Evolutionary conservation across 2,888 invertebrate species (phyloP).

Genomic region (Drosophila ezoana): DNA sequence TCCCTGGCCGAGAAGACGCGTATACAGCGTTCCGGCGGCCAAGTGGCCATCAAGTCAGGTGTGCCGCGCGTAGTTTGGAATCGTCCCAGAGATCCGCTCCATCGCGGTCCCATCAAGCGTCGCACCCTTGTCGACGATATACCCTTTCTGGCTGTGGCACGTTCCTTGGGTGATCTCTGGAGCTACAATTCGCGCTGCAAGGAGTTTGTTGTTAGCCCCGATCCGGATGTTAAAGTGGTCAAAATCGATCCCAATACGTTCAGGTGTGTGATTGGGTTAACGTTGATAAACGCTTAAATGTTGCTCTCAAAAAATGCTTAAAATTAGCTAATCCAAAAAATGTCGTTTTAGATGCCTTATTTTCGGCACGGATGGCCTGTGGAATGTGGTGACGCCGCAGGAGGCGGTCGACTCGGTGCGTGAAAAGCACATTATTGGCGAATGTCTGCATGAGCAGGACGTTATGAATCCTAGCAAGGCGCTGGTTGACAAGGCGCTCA

Average conservation of each 20-base stretch:
- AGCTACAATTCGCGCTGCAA: slow-evolving; percentile 96
- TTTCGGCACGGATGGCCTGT: slow-evolving; percentile 98
- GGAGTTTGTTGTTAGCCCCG: slow-evolving; percentile 98
- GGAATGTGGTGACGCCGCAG: slow-evolving; percentile 96
- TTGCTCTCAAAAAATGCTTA: too few relatives aligned
- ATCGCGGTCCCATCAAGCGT: slow-evolving; percentile 92
- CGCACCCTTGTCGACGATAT: slow-evolving; percentile 97
- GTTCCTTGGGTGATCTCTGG: slow-evolving; percentile 98
- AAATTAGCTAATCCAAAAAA: neutral
- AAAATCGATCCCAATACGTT: slow-evolving; percentile 91
- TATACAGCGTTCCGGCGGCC: slow-evolving; percentile 92
- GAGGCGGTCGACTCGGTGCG: slow-evolving; percentile 94
- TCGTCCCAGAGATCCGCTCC: slow-evolving; percentile 90
- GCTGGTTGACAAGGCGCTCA: slow-evolving; percentile 92
- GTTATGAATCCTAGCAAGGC: slow-evolving; percentile 93
- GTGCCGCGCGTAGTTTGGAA: slow-evolving; percentile 99
- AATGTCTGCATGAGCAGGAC: slow-evolving; percentile 78
- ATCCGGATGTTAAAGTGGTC: slow-evolving; percentile 96
- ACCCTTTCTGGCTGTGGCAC: slow-evolving; percentile 97
- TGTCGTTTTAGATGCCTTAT: slow-evolving; percentile 90
- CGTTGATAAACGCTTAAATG: too few relatives aligned
- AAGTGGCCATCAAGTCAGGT: slow-evolving; percentile 91
- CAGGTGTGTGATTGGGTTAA: slow-evolving; percentile 83
- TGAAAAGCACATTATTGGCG: slow-evolving; percentile 86
- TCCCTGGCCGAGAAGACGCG: slow-evolving; percentile 92